Conservation (phyloP, 2,113 vertebrate genomes). For the Cathartes aura region DNA sequence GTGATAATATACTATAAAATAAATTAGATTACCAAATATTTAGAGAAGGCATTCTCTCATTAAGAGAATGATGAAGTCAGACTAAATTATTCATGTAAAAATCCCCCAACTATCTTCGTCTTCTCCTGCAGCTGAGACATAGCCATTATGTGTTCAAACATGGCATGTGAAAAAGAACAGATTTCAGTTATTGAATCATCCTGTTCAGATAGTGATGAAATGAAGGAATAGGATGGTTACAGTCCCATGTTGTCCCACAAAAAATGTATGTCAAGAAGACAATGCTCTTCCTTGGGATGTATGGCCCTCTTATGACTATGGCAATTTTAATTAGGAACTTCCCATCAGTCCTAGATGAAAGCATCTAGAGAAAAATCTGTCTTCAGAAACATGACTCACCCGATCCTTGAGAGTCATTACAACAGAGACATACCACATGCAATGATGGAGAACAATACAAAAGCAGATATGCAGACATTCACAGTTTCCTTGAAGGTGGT, state of each 20-base stretch:
- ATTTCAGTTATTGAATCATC: not conserved
- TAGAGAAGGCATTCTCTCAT: not conserved
- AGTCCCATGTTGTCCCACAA: not conserved
- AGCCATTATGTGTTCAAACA: not conserved
- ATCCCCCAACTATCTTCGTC: not conserved
- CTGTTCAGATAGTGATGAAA: not conserved
- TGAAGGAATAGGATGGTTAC: not conserved
- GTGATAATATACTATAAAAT: not conserved
- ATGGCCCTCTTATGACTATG: not conserved
- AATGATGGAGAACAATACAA: not conserved
- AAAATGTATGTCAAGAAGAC: not conserved
- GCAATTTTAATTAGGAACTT: not conserved
- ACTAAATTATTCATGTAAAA: not conserved
- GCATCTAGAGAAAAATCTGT: not conserved
- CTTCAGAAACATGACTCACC: not conserved
- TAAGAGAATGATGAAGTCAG: not conserved
- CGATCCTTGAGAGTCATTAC: not conserved
- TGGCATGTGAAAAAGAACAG: not conserved
- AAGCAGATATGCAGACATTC: not conserved
- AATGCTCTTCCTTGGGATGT: not conserved
- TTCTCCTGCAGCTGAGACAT: not conserved
- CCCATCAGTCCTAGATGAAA: not conserved
- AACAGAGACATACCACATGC: not conserved
- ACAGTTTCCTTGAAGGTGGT: slow-evolving; percentile 11
- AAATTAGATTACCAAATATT: not conserved